Percentiles rank a stretch among this genome's conserved stretches.
Conservation (phyloP, 2,113 vertebrate genomes). For the Struthio camelus region DNA sequence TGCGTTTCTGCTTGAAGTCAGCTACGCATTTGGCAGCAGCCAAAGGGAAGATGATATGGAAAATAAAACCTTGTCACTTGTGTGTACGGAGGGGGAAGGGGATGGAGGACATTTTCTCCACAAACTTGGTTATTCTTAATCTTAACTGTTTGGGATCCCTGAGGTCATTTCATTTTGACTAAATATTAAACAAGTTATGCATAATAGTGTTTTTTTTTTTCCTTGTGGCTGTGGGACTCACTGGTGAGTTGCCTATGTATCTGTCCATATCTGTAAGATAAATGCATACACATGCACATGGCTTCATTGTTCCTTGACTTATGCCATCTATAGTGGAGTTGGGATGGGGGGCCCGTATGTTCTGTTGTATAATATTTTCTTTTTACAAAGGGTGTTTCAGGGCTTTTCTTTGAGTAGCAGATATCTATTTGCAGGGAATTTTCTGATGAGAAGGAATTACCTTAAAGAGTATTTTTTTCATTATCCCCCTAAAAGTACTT, state of each 20-base stretch:
- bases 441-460: background rate
- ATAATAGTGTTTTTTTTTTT: background rate
- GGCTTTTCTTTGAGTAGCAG: background rate
- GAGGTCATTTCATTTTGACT: background rate
- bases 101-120: background rate
- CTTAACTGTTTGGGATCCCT: background rate
- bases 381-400: background rate
- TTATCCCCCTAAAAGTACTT: background rate
- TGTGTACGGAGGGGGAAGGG: no score
- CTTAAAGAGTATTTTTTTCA: background rate
- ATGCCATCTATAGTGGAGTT: background rate
- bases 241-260: background rate
- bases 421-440: background rate
- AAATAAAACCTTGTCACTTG: background rate
- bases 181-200: background rate
- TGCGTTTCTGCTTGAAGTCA: background rate
- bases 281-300: fast-evolving
- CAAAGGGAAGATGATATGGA: background rate
- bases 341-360: background rate
- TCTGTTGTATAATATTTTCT: background rate
- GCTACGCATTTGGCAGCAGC: background rate
- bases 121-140: background rate
- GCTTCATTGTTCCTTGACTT: background rate
- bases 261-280: background rate
- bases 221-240: background rate